These are phyloP conservation scores for Crocidura indochinensis DNA, from an alignment of 2,797 vertebrate genomes.

Conservation along the genomic window DNA sequence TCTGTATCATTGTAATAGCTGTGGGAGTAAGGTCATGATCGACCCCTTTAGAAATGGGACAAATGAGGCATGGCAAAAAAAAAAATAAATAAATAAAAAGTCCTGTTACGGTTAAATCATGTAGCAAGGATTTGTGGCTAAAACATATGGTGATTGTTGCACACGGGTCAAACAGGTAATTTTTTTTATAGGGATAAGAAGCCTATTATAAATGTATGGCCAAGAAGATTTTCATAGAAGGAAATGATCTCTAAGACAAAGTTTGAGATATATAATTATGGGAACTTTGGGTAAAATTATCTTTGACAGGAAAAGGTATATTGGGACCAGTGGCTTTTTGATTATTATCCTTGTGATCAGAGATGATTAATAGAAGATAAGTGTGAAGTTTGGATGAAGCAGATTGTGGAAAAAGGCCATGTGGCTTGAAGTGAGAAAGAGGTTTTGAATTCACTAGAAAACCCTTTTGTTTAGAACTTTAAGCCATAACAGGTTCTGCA, in stretches of 20 bases:
- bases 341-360: background rate
- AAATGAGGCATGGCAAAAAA: background rate
- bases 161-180: background rate
- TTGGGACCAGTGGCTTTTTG: background rate
- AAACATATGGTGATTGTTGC: background rate
- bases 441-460: background rate
- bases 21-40: background rate
- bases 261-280: background rate
- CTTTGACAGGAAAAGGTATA: background rate
- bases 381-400: background rate
- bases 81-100: too few species aligned
- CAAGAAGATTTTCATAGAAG: background rate
- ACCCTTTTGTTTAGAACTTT: background rate
- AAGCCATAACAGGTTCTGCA: background rate
- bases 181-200: background rate
- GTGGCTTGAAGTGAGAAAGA: background rate
- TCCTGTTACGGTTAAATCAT: background rate
- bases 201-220: too few species aligned
- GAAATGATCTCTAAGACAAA: background rate
- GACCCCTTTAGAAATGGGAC: background rate
- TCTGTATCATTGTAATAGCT: background rate
- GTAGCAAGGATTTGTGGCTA: background rate
- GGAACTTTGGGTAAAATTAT: background rate
- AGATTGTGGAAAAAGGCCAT: background rate
- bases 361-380: background rate